Conservation (phyloP, 2,888 invertebrate genomes). For the Ypsolopha sequella region DNA sequence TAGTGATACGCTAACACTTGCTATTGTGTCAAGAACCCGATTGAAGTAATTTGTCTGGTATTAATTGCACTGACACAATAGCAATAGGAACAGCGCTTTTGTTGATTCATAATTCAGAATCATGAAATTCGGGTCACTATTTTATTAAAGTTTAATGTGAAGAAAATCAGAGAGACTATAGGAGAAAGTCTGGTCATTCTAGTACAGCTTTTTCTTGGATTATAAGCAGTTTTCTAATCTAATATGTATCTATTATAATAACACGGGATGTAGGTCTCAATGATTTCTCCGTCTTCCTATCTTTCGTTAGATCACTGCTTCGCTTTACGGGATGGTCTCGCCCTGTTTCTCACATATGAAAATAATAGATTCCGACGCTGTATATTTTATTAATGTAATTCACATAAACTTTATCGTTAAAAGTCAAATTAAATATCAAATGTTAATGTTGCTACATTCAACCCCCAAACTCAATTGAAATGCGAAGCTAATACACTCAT, state of each 20-base stretch:
- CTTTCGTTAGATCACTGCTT: not conserved
- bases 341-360: constrained; percentile 2
- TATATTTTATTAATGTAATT: too few relatives aligned
- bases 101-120: not conserved
- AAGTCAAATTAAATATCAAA: too few relatives aligned
- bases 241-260: not conserved
- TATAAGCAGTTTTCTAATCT: not conserved
- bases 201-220: not conserved
- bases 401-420: too few relatives aligned
- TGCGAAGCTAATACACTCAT: too few relatives aligned
- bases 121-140: not conserved
- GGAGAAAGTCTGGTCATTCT: not conserved
- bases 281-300: not conserved
- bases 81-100: not conserved
- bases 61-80: not conserved
- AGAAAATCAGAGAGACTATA: not conserved
- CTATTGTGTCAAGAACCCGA: constrained; percentile 8
- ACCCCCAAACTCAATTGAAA: too few relatives aligned
- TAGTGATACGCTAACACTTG: constrained; percentile 15
- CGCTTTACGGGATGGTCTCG: not conserved
- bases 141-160: not conserved
- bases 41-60: not conserved
- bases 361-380: not conserved
- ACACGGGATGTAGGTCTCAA: not conserved
- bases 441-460: too few relatives aligned